Evolutionary conservation across 2,888 invertebrate genomes (phyloP), one percentile per base, ranked within the genome.

Genomic region (Cheiracanthium punctorium): DNA sequence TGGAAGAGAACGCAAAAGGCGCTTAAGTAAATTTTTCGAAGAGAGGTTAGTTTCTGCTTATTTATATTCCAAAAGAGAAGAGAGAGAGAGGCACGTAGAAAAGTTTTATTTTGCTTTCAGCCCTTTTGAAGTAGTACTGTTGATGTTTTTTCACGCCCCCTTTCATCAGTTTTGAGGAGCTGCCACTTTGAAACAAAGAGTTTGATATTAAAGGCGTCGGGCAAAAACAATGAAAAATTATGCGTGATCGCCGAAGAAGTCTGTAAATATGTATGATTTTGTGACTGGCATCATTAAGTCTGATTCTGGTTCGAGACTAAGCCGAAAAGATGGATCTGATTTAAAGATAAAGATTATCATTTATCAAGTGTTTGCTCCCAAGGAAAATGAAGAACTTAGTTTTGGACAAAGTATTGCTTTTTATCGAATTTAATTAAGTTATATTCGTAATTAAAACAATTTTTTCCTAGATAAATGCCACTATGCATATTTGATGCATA

Each of bases 21-120:
- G 72, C 77, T 84, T 84, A 84, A 84, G 82, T 84, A 84, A 84
- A 84, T 77, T 84, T 84, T 77, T 52, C 32, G 37, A 69, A 65
- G 67, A 52, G 73, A 64, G 77, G 76, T 65, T 76, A 33, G 33
- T 58, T 58, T 70, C 70, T 73, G 48, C 84, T 85, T 85, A 85
- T 85, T 85, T 79, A 85, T 85, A 85, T 85, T 85, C 84, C 1
- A 67, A 67, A 67, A 64, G 58, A 67, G 67, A 67, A 64, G 58
- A n/a, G 24, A 58, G 58, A 58, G 10, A 37, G 37, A 37, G n/a
- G 58, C 17, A 24, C 24, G 58, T 24, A 2, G 24, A 33, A 24
- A 52, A 84, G 72, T 77, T 84, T 84, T 84, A 84, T 84, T 84
- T 43, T 67, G 64, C 20, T 41, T 33, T 17, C 43, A 48, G 43